Conservation (phyloP, 2,797 vertebrate species). For the Fistularia commersonii region DNA sequence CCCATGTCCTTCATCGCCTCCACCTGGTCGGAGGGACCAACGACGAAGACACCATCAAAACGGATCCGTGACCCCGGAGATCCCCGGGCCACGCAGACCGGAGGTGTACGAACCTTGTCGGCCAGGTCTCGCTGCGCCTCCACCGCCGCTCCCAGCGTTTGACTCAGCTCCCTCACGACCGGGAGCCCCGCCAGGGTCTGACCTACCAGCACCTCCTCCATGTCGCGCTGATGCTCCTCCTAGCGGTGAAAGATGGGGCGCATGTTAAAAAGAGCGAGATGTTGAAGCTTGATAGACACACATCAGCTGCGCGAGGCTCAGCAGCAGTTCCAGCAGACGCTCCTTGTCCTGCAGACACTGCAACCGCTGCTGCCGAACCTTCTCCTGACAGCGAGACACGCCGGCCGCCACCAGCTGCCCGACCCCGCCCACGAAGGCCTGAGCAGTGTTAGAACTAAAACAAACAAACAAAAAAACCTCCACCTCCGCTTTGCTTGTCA, state of each 20-base stretch:
- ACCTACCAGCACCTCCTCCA: constrained; percentile 74
- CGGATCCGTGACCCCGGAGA: too few species aligned
- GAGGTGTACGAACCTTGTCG: constrained; percentile 67
- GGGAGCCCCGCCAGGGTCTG: constrained; percentile 72
- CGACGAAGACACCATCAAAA: neutral
- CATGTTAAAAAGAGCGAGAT: neutral
- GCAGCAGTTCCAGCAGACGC: constrained; percentile 79
- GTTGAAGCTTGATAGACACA: neutral
- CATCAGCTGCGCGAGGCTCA: constrained; percentile 48
- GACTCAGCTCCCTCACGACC: constrained; percentile 72
- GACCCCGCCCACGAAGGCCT: constrained; percentile 74
- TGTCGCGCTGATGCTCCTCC: constrained; percentile 78
- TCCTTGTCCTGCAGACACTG: constrained; percentile 76
- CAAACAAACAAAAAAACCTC: too few species aligned
- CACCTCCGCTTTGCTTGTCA: too few species aligned
- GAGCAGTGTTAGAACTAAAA: too few species aligned
- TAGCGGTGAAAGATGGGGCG: constrained; percentile 32
- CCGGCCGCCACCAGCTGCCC: constrained; percentile 73
- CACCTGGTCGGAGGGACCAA: constrained; percentile 75
- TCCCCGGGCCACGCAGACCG: neutral
- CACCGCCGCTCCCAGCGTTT: constrained; percentile 71
- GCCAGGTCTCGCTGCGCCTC: constrained; percentile 72
- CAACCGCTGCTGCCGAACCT: constrained; percentile 71
- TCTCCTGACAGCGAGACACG: constrained; percentile 69
- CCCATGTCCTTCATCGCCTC: constrained; percentile 80